Evolutionary conservation across 2,888 invertebrate species (phyloP).

Genomic region (Myopa testacea): DNA sequence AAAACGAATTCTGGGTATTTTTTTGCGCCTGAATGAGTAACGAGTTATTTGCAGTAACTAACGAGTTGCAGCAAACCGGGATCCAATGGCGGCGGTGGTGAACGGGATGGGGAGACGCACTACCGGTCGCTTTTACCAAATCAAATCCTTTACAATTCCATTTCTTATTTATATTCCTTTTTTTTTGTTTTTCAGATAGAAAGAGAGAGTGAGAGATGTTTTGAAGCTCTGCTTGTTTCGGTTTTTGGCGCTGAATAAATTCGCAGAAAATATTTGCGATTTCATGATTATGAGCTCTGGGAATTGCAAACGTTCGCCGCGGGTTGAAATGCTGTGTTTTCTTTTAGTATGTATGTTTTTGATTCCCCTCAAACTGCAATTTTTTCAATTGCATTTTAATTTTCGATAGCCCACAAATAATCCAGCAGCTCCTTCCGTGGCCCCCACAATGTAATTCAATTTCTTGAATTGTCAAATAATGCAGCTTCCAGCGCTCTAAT

Average conservation of each 20-base stretch:
- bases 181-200: neutral
- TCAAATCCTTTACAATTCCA: conserved; percentile 22
- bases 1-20: neutral
- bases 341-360: neutral
- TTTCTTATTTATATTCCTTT: conserved; percentile 12
- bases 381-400: no score
- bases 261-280: conserved; percentile 41
- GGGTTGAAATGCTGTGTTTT: conserved; percentile 18
- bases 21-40: conserved; percentile 35
- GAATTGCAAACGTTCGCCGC: conserved; percentile 37
- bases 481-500: conserved; percentile 27
- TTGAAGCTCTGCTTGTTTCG: neutral
- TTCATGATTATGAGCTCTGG: conserved; percentile 42
- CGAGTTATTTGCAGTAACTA: conserved; percentile 39
- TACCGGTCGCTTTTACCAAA: neutral
- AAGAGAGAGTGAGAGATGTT: no score
- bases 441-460: conserved; percentile 29
- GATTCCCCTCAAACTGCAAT: no score
- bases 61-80: conserved; percentile 30
- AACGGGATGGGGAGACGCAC: neutral
- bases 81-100: neutral
- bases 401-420: no score
- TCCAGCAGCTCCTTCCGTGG: neutral
- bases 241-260: conserved; percentile 20
- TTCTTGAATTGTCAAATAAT: conserved; percentile 31